These are phyloP conservation scores for Plotosus lineatus DNA, from an alignment of 2,113 vertebrate species.

Conservation along the genomic window DNA sequence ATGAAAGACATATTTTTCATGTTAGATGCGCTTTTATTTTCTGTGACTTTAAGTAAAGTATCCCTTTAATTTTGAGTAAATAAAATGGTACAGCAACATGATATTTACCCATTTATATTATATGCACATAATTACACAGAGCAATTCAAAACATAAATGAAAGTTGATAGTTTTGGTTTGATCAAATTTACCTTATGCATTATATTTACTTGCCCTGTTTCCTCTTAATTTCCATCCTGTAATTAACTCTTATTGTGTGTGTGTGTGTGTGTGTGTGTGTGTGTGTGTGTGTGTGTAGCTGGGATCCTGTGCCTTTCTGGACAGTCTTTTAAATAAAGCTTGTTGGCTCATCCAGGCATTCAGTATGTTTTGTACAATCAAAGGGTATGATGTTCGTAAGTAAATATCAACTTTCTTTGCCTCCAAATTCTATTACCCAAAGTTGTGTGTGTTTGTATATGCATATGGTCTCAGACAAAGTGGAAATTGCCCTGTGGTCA, in stretches of 20 bases:
- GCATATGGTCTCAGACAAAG: too few species aligned
- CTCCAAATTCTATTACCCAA: not conserved
- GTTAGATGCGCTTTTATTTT: too few species aligned
- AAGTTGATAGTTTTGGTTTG: not conserved
- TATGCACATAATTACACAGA: not conserved
- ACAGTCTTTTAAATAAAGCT: constrained; percentile 66
- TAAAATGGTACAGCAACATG: not conserved
- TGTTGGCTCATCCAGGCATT: constrained; percentile 76
- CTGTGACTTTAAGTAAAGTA: too few species aligned
- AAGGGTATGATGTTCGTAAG: constrained; percentile 73
- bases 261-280: constrained; percentile 11
- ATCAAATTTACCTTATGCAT: not conserved
- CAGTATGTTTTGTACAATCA: constrained; percentile 75
- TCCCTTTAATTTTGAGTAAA: not conserved
- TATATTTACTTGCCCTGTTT: not conserved
- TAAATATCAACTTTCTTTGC: constrained; percentile 11
- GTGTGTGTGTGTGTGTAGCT: constrained; percentile 61
- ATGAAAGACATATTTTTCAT: too few species aligned
- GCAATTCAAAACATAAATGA: not conserved
- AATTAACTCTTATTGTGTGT: not conserved
- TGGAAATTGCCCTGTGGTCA: too few species aligned
- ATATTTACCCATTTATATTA: not conserved
- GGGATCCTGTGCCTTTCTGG: constrained; percentile 71
- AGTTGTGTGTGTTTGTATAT: not conserved
- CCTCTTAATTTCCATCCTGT: not conserved